Percentiles rank a stretch among this genome's conserved stretches.
Conservation (phyloP, 1,140 invertebrate species). For the Heliothis virescens region DNA sequence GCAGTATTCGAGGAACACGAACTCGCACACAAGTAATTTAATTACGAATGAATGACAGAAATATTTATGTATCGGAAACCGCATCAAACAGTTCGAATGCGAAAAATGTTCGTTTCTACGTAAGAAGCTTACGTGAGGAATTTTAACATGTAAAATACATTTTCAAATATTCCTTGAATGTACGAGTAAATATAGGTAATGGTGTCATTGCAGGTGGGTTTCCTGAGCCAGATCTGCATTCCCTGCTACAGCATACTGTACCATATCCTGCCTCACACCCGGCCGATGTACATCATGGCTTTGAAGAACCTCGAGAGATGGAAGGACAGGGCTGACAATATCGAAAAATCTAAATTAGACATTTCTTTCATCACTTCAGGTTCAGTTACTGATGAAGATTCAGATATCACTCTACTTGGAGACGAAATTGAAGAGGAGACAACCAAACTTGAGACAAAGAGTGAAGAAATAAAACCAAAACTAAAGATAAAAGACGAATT, state of each 20-base stretch:
- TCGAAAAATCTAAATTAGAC: background rate
- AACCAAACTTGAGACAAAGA: too few species aligned
- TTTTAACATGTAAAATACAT: too few species aligned
- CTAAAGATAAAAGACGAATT: constrained; percentile 46
- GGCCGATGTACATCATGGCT: constrained; percentile 90
- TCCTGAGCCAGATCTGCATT: constrained; percentile 92
- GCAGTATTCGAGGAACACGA: too few species aligned
- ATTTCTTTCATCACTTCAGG: too few species aligned
- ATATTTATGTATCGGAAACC: too few species aligned
- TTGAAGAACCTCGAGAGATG: constrained; percentile 87
- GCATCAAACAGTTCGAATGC: too few species aligned
- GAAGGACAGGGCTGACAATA: constrained; percentile 82
- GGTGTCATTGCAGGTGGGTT: constrained; percentile 88
- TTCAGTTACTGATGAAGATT: background rate
- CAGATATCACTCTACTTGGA: background rate
- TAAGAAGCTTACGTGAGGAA: too few species aligned
- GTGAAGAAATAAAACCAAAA: background rate
- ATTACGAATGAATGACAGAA: too few species aligned
- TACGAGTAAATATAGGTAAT: too few species aligned
- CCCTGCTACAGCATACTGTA: constrained; percentile 92
- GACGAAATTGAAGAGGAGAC: constrained; percentile 11
- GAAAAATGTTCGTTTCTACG: too few species aligned
- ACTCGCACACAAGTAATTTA: too few species aligned
- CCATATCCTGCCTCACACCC: constrained; percentile 90
- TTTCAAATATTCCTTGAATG: too few species aligned